These are phyloP conservation scores for Apamea monoglypha DNA, from an alignment of 2,888 invertebrate species.

Conservation along the genomic window DNA sequence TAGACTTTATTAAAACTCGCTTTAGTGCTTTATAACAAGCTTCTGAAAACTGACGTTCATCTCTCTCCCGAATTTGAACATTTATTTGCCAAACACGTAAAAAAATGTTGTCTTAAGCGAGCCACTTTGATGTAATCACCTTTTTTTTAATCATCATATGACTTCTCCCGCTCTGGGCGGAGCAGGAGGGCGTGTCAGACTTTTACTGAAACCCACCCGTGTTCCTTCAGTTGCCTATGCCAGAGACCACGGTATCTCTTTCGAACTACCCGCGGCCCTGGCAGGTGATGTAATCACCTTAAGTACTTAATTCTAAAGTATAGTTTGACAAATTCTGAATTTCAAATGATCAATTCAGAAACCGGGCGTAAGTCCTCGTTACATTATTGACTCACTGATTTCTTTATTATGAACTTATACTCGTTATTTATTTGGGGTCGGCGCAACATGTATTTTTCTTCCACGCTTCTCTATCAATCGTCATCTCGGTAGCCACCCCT, in stretches of 20 bases:
- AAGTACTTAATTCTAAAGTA: not conserved
- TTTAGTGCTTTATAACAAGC: too few species aligned
- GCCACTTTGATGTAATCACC: not conserved
- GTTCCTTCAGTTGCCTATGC: too few species aligned
- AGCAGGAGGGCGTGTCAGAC: too few species aligned
- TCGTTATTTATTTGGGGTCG: not conserved
- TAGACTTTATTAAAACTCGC: not conserved
- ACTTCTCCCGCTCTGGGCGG: too few species aligned
- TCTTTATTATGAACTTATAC: not conserved
- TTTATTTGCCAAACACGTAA: not conserved
- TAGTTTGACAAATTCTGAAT: not conserved
- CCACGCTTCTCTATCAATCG: not conserved
- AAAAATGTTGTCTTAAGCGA: too few species aligned
- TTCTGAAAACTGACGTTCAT: not conserved
- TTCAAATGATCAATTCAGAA: not conserved
- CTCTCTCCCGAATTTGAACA: not conserved
- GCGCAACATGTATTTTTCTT: not conserved
- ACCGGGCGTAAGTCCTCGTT: not conserved
- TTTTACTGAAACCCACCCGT: too few species aligned
- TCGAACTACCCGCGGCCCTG: too few species aligned
- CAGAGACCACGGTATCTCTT: too few species aligned
- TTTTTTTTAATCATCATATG: too few species aligned
- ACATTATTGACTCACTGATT: not conserved
- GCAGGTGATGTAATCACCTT: not conserved
- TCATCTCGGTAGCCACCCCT: not conserved